Percentiles rank a stretch among this genome's conserved stretches.
Evolutionary conservation across 2,113 vertebrate species (phyloP).

Genomic region (Oncorhynchus gorbuscha): DNA sequence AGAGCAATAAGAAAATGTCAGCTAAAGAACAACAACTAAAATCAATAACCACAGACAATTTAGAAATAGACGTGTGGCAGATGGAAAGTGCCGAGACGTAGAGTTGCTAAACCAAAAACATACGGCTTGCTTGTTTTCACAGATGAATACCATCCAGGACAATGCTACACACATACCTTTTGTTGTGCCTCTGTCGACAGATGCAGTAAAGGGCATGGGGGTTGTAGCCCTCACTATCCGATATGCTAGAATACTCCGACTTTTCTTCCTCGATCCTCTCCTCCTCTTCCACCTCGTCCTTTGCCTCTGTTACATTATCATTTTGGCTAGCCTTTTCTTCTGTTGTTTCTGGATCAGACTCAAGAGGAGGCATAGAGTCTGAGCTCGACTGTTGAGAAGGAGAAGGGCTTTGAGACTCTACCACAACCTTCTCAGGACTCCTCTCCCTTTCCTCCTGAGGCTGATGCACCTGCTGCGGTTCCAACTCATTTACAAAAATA

Average conservation of each 20-base stretch:
- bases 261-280: conserved; percentile 24
- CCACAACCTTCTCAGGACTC: conserved; percentile 17
- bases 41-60: neutral
- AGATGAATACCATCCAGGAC: neutral
- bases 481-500: conserved; percentile 33
- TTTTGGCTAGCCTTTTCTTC: conserved; percentile 48
- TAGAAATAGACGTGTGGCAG: neutral
- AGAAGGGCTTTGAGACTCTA: conserved; percentile 58
- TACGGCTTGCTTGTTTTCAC: too few relatives aligned
- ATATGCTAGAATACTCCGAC: conserved; percentile 54
- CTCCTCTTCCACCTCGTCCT: conserved; percentile 8
- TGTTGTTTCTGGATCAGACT: conserved; percentile 42
- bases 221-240: conserved; percentile 76
- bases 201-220: conserved; percentile 83
- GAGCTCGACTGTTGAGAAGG: conserved; percentile 56
- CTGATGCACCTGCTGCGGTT: conserved; percentile 37
- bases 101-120: too few relatives aligned
- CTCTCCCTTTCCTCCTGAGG: conserved; percentile 41
- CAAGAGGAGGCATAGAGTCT: conserved; percentile 59
- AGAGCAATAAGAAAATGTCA: neutral
- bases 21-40: neutral
- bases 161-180: conserved; percentile 77
- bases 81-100: neutral
- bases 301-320: conserved; percentile 20
- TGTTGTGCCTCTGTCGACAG: conserved; percentile 86